Conservation (phyloP, 64 coral and sea anemone genomes). For the Porites australiensis region DNA sequence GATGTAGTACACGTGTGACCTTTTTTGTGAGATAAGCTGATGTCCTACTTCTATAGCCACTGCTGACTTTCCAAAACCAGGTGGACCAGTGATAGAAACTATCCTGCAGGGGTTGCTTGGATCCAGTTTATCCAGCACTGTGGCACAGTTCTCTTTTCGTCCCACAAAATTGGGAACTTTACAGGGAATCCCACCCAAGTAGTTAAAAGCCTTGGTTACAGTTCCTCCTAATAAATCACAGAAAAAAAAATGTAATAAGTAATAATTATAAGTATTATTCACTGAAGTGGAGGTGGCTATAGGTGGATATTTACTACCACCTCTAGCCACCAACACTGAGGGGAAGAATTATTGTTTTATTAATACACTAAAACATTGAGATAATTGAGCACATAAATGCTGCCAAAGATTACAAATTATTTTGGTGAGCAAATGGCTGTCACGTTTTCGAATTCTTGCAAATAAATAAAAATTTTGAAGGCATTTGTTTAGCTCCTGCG, state of each 20-base stretch:
- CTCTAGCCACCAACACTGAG: no score
- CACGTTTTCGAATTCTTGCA: no score
- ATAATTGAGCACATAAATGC: no score
- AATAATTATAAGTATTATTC: no score
- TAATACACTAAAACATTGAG: no score
- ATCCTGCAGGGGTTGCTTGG: conserved; percentile 57
- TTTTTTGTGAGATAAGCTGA: conserved; percentile 66
- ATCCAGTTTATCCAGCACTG: conserved; percentile 64
- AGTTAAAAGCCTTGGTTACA: conserved; percentile 68
- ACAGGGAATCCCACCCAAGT: conserved; percentile 86
- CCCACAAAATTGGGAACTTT: conserved; percentile 90
- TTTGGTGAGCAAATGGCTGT: no score
- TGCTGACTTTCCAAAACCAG: conserved; percentile 94
- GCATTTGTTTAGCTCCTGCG: no score
- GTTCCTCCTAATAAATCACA: conserved; percentile 43
- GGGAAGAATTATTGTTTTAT: no score
- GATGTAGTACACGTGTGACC: conserved; percentile 79
- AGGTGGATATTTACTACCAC: no score
- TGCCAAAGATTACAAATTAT: no score
- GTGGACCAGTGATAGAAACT: conserved; percentile 89
- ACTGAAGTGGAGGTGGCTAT: no score
- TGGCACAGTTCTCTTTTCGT: conserved; percentile 71
- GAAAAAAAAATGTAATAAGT: background rate
- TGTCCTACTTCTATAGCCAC: conserved; percentile 95
- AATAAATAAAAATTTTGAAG: no score